These are phyloP conservation scores for Craterocephalus amniculus DNA, from an alignment of 2,797 vertebrate species.

Conservation along the genomic window DNA sequence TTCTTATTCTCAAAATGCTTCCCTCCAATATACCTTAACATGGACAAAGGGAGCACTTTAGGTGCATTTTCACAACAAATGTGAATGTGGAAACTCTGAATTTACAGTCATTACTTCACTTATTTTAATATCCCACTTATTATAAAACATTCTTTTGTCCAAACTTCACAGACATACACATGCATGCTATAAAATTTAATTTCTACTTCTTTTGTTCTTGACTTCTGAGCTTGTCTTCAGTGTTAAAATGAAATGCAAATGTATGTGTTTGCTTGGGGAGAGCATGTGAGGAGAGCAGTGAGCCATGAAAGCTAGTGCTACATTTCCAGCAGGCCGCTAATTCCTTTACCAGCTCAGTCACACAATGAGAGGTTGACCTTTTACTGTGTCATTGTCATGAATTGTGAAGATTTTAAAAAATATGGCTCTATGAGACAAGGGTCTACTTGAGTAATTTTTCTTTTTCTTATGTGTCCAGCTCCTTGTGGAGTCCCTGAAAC, in stretches of 20 bases:
- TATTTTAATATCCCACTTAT: conserved; percentile 45
- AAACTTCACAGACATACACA: conserved; percentile 14
- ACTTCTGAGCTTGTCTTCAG: conserved; percentile 50
- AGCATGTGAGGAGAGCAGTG: conserved; percentile 44
- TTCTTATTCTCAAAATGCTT: conserved; percentile 62
- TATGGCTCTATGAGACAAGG: conserved; percentile 17
- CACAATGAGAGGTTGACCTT: conserved; percentile 72
- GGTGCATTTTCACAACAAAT: conserved; percentile 27
- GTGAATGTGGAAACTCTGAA: conserved; percentile 36
- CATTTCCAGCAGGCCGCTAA: conserved; percentile 61
- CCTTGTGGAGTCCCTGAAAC: conserved; percentile 7
- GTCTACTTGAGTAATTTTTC: conserved; percentile 18
- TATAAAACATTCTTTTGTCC: conserved; percentile 44
- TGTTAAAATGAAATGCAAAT: conserved; percentile 72
- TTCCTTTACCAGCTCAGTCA: conserved; percentile 50
- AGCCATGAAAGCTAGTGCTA: conserved; percentile 64
- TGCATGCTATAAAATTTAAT: conserved; percentile 16
- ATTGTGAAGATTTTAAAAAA: conserved; percentile 47
- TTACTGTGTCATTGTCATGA: conserved; percentile 54
- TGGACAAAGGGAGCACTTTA: conserved; percentile 63
- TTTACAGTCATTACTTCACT: conserved; percentile 42
- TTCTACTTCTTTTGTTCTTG: conserved; percentile 58
- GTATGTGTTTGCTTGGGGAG: conserved; percentile 64
- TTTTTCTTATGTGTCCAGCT: conserved; percentile 35
- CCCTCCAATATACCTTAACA: conserved; percentile 66